Conservation (phyloP, 2,113 vertebrate genomes). For the Alethe castanea region DNA sequence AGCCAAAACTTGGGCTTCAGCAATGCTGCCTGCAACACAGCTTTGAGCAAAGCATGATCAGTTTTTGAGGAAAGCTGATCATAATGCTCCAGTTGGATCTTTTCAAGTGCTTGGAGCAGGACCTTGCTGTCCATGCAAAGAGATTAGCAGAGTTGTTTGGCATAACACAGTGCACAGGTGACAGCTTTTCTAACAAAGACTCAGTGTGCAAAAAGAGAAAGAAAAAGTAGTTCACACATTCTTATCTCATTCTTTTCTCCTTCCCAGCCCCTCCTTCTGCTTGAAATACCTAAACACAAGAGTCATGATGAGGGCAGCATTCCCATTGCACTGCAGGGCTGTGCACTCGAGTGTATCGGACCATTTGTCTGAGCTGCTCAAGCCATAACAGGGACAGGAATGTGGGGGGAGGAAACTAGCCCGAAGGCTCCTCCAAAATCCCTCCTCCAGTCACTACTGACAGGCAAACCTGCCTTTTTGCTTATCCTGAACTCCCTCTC, state of each 20-base stretch:
- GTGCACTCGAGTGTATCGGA: not conserved
- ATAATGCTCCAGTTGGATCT: not conserved
- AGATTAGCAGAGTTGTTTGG: not conserved
- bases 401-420: not conserved
- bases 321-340: not conserved
- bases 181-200: not conserved
- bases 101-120: not conserved
- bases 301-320: not conserved
- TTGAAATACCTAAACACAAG: not conserved
- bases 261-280: not conserved
- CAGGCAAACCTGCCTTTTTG: not conserved
- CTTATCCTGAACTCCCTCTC: not conserved
- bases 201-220: not conserved
- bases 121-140: not conserved
- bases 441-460: not conserved
- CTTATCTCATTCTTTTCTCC: not conserved
- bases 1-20: not conserved
- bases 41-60: not conserved
- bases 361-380: not conserved
- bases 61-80: not conserved
- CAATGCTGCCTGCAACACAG: not conserved
- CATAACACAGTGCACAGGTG: not conserved
- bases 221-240: not conserved
- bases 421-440: not conserved
- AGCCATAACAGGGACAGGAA: not conserved